Evolutionary conservation across 2,113 vertebrate genomes (phyloP).

Genomic region (Indri indri): DNA sequence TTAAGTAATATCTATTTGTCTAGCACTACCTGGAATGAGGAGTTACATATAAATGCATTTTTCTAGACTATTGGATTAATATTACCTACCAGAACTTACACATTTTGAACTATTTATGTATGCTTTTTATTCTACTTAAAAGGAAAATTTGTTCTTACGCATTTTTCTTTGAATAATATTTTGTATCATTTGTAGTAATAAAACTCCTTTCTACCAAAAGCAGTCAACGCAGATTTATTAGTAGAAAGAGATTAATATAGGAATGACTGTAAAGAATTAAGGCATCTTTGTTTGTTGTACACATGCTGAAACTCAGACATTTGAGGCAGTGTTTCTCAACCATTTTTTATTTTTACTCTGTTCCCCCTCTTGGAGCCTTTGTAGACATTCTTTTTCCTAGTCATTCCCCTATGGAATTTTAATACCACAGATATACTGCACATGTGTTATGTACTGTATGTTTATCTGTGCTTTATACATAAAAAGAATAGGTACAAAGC

Average conservation of each 20-base stretch:
- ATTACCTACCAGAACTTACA: neutral
- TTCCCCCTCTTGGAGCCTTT: neutral
- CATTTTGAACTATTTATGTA: neutral
- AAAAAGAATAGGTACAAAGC: neutral
- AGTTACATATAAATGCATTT: neutral
- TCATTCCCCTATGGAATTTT: neutral
- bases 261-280: neutral
- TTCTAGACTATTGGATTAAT: slow-evolving; percentile 1
- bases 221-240: neutral
- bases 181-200: neutral
- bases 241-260: neutral
- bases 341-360: neutral
- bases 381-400: neutral
- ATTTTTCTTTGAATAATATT: slow-evolving; percentile 22
- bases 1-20: neutral
- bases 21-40: neutral
- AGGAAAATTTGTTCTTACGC: neutral
- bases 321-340: neutral
- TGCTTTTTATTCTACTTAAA: neutral
- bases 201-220: neutral
- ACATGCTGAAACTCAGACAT: neutral
- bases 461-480: neutral
- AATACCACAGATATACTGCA: neutral
- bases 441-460: neutral
- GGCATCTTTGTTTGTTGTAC: neutral